Conservation (phyloP, 2,113 vertebrate species). For the Mastomys coucha region DNA sequence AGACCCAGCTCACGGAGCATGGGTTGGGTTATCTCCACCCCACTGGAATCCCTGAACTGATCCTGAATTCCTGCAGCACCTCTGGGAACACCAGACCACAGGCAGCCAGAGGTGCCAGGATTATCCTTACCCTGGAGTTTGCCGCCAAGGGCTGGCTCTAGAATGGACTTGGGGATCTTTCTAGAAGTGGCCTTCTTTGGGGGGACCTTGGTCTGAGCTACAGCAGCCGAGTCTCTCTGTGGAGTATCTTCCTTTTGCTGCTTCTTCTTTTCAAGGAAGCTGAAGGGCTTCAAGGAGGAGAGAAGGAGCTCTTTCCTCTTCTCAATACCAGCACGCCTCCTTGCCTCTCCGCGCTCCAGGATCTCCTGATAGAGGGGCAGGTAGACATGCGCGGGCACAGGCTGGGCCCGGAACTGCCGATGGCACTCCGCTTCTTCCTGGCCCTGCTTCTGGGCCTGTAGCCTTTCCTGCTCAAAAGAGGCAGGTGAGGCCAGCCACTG, state of each 20-base stretch:
- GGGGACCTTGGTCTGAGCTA: slow-evolving; percentile 80
- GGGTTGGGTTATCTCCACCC: background rate
- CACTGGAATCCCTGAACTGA: background rate
- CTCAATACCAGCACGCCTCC: slow-evolving; percentile 88
- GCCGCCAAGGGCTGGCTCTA: slow-evolving; percentile 86
- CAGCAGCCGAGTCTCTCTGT: slow-evolving; percentile 79
- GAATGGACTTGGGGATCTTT: slow-evolving; percentile 86
- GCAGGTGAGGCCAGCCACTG: slow-evolving; percentile 84
- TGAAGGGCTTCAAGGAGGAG: slow-evolving; percentile 94
- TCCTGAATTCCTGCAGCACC: background rate
- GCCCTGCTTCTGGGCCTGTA: slow-evolving; percentile 86
- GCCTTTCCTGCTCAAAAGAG: slow-evolving; percentile 83
- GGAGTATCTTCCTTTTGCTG: slow-evolving; percentile 87
- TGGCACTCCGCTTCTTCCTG: slow-evolving; percentile 92
- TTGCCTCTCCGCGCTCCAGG: slow-evolving; percentile 88
- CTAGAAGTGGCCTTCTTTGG: slow-evolving; percentile 75
- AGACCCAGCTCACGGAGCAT: background rate
- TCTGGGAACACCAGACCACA: background rate
- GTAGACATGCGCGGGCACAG: slow-evolving; percentile 91
- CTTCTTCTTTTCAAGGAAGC: slow-evolving; percentile 91
- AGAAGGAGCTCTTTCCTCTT: slow-evolving; percentile 93
- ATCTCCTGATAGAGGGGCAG: slow-evolving; percentile 91
- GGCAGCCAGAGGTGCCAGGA: background rate
- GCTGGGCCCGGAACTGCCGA: slow-evolving; percentile 93
- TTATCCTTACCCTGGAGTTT: slow-evolving; percentile 91